These are phyloP conservation scores for Pachypeltis micranthus DNA, from an alignment of 1,140 invertebrate species.

Conservation along the genomic window DNA sequence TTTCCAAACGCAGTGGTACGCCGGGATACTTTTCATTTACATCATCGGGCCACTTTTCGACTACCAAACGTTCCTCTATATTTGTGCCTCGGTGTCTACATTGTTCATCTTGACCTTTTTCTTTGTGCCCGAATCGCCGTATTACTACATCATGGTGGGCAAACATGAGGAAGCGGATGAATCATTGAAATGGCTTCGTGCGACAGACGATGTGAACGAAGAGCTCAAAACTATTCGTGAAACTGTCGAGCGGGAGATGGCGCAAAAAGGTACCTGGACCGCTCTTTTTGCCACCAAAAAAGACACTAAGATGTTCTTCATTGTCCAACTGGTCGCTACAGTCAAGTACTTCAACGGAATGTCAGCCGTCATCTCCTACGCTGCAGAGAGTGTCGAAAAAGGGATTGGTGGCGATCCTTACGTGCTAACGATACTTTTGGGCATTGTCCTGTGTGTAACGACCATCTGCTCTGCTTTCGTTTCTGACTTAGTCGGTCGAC, in stretches of 20 bases:
- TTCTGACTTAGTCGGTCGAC: slow-evolving; percentile 32
- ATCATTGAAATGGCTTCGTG: slow-evolving; percentile 22
- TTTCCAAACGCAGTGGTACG: too few species aligned
- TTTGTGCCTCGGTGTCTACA: too few species aligned
- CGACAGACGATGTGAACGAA: slow-evolving; percentile 17
- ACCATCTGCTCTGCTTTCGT: slow-evolving; percentile 33
- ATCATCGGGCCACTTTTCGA: too few species aligned
- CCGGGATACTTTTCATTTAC: too few species aligned
- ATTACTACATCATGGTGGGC: slow-evolving; percentile 19
- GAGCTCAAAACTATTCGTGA: slow-evolving; percentile 20
- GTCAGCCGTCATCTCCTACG: slow-evolving; percentile 23
- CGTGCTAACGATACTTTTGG: slow-evolving; percentile 31
- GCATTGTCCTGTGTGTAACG: slow-evolving; percentile 29
- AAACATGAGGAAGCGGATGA: slow-evolving; percentile 16
- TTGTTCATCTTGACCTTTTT: slow-evolving; percentile 30
- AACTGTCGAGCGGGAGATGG: slow-evolving; percentile 19
- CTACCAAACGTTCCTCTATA: too few species aligned
- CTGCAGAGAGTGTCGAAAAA: slow-evolving; percentile 37
- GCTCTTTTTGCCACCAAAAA: slow-evolving; percentile 14
- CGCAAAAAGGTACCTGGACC: slow-evolving; percentile 14
- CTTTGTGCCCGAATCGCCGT: slow-evolving; percentile 36
- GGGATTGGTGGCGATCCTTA: slow-evolving; percentile 30
- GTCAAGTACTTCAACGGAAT: slow-evolving; percentile 22
- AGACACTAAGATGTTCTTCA: slow-evolving; percentile 16
- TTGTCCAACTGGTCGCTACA: slow-evolving; percentile 11